Evolutionary conservation across 2,113 vertebrate species (phyloP), one percentile per base, ranked within the genome.

Genomic region (Trogon surrucura): DNA sequence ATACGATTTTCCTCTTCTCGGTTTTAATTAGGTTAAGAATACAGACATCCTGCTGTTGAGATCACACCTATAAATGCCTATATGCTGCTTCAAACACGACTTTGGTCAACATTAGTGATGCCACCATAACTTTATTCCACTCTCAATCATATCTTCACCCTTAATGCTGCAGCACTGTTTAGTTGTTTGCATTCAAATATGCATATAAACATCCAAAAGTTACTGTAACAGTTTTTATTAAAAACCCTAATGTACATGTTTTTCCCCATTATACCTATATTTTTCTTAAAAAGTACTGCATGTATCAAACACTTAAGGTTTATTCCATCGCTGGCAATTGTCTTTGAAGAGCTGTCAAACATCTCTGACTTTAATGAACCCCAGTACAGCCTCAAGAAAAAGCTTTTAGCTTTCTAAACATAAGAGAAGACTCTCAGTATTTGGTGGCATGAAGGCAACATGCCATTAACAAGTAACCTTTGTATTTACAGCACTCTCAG

Each of bases 341-440:
- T 96, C 98, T 69, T 96, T 97, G 95, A 97, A 98, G 97, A 98
- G 97, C 97, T 98, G 97, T 96, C 91, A 96, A 95, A 92, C 36
- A 54, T 9, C 60, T 94, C 77, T 67, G 93, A 53, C 58, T 89
- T 85, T 50, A 71, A 72, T 5, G 7, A 88, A 72, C 7, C 9
- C 57, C 61, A 78, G 10, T 13, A 56, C 0, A 86, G 50, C 41
- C 45, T 72, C 93, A 95, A 96, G 91, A 96, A 67, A 81, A 95
- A 94, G 58, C 81, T 94, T 92, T 44, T 92, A 87, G 88, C 67
- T 89, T 97, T 66, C 47, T n/a, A 32, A 44, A 86, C 1, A 12
- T 23, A 32, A 1, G 7, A 91, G 20, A 80, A 92, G 67, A 58
- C 57, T 47, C 83, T 96, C 95, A 91, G 84, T 95, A 91, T 66